phyloP scores from a whole-genome alignment of 2,113 vertebrate species.

The Hyperoodon ampullatus region DNA sequence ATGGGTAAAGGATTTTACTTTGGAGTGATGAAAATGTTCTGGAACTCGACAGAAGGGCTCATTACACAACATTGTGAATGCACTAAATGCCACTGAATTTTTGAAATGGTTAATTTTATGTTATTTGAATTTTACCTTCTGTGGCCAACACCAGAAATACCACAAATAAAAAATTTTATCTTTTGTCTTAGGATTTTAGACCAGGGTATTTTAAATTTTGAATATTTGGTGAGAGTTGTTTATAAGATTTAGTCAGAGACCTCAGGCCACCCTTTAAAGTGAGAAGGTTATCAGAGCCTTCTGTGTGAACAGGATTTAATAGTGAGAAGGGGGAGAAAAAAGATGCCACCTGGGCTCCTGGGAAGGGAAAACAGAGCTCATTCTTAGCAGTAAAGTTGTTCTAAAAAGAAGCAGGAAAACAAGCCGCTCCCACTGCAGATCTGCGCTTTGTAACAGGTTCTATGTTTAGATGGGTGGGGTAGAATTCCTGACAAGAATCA shows the following conservation, averaged over 20 bases:
- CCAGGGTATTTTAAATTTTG: not conserved
- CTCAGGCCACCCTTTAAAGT: not conserved
- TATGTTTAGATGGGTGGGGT: not conserved
- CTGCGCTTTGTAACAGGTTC: too few relatives aligned
- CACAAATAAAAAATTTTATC: not conserved
- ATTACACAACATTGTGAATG: fast-evolving
- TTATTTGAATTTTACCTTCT: not conserved
- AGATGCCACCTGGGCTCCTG: not conserved
- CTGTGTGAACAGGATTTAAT: not conserved
- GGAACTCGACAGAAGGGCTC: not conserved
- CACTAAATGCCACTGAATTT: not conserved
- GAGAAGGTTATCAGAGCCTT: not conserved
- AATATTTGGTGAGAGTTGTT: not conserved
- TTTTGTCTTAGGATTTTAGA: not conserved
- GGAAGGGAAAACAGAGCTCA: too few relatives aligned
- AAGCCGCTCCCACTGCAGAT: not conserved
- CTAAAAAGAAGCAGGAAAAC: not conserved
- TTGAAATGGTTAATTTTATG: not conserved
- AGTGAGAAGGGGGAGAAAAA: not conserved
- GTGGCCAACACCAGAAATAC: not conserved
- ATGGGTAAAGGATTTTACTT: not conserved
- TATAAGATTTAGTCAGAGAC: not conserved
- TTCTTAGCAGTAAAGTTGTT: not conserved
- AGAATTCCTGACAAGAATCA: not conserved
- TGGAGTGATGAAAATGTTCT: not conserved